A percentile compares a stretch with the other conserved stretches of the same genome.
phyloP scores from a whole-genome alignment of 1,140 invertebrate genomes.

The Colletes latitarsis region DNA sequence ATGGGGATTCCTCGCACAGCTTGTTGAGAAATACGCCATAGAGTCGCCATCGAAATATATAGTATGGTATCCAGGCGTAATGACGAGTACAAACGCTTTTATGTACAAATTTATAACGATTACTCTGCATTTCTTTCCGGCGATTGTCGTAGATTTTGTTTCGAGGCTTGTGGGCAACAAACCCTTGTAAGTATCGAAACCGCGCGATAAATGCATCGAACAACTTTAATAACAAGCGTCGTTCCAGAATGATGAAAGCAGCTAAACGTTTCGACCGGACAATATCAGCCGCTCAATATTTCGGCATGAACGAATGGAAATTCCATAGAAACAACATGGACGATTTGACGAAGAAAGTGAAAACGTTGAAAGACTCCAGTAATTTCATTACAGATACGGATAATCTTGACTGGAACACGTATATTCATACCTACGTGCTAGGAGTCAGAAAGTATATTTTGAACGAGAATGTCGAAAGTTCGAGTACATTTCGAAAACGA shows the following conservation, averaged over 20 bases:
- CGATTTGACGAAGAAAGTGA: slow-evolving; percentile 84
- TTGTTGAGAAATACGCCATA: slow-evolving; percentile 86
- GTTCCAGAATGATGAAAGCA: slow-evolving; percentile 90
- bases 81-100: slow-evolving; percentile 87
- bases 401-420: slow-evolving; percentile 85
- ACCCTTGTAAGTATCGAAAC: slow-evolving; percentile 85
- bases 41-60: slow-evolving; percentile 90
- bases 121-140: slow-evolving; percentile 89
- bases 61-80: slow-evolving; percentile 93
- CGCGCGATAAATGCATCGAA: neutral
- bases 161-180: slow-evolving; percentile 87
- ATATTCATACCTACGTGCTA: slow-evolving; percentile 88
- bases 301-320: slow-evolving; percentile 93
- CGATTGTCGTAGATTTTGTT: slow-evolving; percentile 88
- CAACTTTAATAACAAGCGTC: neutral
- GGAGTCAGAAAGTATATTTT: slow-evolving; percentile 90
- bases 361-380: slow-evolving; percentile 82
- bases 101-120: slow-evolving; percentile 87
- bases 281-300: slow-evolving; percentile 90
- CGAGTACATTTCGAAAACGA: slow-evolving; percentile 85
- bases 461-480: slow-evolving; percentile 86
- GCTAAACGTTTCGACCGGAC: slow-evolving; percentile 90
- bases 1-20: slow-evolving; percentile 89
- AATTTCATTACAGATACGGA: slow-evolving; percentile 84
- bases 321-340: slow-evolving; percentile 90